Conservation (phyloP, 2,797 vertebrate species). For the Loriculus beryllinus region DNA sequence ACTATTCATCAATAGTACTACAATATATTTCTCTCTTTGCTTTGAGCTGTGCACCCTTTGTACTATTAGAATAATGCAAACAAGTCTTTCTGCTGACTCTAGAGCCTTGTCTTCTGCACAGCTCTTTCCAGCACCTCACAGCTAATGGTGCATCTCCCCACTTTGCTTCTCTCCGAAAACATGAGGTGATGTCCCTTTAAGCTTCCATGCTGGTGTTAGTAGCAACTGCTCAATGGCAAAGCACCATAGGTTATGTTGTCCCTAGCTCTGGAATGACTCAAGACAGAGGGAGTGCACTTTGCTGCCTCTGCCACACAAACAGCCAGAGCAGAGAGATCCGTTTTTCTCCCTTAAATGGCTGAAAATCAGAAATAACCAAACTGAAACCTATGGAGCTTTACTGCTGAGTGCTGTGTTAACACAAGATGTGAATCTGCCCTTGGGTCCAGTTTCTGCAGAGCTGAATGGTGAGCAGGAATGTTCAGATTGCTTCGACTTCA, state of each 20-base stretch:
- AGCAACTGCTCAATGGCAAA: background rate
- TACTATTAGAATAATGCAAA: background rate
- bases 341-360: background rate
- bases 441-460: background rate
- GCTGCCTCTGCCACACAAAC: constrained; percentile 27
- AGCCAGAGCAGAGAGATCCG: background rate
- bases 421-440: constrained; percentile 13
- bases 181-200: background rate
- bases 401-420: background rate
- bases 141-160: background rate
- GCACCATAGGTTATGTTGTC: background rate
- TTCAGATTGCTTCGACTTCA: constrained; percentile 32
- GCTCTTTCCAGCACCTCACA: background rate
- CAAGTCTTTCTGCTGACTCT: background rate
- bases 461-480: constrained; percentile 29
- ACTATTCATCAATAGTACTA: background rate
- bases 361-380: constrained; percentile 27
- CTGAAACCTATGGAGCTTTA: constrained; percentile 25
- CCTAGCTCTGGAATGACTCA: background rate
- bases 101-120: background rate
- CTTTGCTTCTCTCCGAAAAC: background rate
- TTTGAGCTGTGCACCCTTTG: background rate
- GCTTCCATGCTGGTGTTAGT: background rate
- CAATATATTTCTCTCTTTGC: background rate
- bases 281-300: background rate